A percentile compares a stretch with the other conserved stretches of the same genome.
These are phyloP conservation scores for Netelia inedita DNA, from an alignment of 2,888 invertebrate genomes.

Conservation along the genomic window DNA sequence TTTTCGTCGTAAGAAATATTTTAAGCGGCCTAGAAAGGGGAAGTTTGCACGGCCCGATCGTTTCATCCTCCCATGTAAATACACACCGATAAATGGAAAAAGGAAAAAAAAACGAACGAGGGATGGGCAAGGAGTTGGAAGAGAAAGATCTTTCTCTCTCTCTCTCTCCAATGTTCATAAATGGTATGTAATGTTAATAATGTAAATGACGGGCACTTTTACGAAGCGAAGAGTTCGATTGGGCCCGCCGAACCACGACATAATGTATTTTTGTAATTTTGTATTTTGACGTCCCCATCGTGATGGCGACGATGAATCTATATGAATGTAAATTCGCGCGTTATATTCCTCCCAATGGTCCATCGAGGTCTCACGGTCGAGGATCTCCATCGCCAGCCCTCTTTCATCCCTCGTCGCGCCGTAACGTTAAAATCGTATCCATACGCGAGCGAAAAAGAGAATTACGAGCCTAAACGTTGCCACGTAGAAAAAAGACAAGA, in stretches of 20 bases:
- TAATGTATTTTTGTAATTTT: constrained; percentile 83
- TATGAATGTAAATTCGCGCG: constrained; percentile 23
- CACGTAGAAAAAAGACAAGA: constrained; percentile 38
- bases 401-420: background rate
- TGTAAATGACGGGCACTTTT: constrained; percentile 75
- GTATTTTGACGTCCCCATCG: constrained; percentile 77
- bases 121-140: background rate
- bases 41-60: constrained; percentile 71
- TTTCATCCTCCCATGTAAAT: constrained; percentile 76
- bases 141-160: no score
- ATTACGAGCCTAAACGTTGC: constrained; percentile 53
- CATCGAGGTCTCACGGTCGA: constrained; percentile 49
- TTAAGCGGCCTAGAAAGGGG: constrained; percentile 79
- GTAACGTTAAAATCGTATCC: background rate
- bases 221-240: constrained; percentile 67
- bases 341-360: constrained; percentile 36
- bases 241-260: constrained; percentile 70
- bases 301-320: constrained; percentile 34
- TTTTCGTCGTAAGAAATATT: constrained; percentile 73
- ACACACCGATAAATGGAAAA: constrained; percentile 74
- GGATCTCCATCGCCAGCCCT: constrained; percentile 24
- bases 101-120: constrained; percentile 4
- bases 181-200: constrained; percentile 73
- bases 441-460: background rate
- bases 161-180: constrained; percentile 58